A percentile compares a stretch with the other conserved stretches of the same genome.
Conservation (phyloP, 2,888 invertebrate genomes). For the Eristalis intricaria region DNA sequence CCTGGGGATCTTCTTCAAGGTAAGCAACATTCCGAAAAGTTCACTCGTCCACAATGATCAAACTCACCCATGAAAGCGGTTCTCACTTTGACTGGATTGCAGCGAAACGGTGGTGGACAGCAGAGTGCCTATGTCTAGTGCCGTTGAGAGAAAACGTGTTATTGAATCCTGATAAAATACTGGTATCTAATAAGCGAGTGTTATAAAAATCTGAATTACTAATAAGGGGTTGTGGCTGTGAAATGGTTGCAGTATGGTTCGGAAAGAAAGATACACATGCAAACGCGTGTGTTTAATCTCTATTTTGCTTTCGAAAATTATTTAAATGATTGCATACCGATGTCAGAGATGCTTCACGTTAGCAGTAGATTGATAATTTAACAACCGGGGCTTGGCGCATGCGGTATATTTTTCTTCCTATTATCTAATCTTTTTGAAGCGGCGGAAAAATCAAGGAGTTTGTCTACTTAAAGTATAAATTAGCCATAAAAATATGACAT, state of each 20-base stretch:
- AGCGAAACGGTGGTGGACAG: slow-evolving; percentile 6
- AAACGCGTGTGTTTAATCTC: too few species aligned
- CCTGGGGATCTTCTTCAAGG: slow-evolving; percentile 96
- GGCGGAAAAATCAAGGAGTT: too few species aligned
- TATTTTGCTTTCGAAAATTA: not conserved
- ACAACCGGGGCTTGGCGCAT: not conserved
- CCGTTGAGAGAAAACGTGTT: slow-evolving; percentile 33
- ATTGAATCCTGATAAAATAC: not conserved
- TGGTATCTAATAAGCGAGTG: not conserved
- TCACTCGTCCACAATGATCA: slow-evolving; percentile 28
- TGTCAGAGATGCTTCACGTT: not conserved
- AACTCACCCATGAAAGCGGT: slow-evolving; percentile 28
- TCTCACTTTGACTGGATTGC: slow-evolving; percentile 40
- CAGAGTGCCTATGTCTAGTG: slow-evolving; percentile 18
- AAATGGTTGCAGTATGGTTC: slow-evolving; percentile 23
- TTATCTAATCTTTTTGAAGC: not conserved
- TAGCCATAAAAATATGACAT: too few species aligned
- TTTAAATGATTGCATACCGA: not conserved
- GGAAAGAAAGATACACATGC: not conserved
- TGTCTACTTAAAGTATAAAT: too few species aligned
- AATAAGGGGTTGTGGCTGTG: not conserved
- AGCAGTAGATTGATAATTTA: not conserved
- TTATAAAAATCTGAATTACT: slow-evolving; percentile 1
- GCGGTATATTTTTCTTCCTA: not conserved
- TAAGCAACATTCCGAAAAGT: slow-evolving; percentile 81